phyloP scores from a whole-genome alignment of 2,888 invertebrate genomes.

The Caenorhabditis angaria region DNA sequence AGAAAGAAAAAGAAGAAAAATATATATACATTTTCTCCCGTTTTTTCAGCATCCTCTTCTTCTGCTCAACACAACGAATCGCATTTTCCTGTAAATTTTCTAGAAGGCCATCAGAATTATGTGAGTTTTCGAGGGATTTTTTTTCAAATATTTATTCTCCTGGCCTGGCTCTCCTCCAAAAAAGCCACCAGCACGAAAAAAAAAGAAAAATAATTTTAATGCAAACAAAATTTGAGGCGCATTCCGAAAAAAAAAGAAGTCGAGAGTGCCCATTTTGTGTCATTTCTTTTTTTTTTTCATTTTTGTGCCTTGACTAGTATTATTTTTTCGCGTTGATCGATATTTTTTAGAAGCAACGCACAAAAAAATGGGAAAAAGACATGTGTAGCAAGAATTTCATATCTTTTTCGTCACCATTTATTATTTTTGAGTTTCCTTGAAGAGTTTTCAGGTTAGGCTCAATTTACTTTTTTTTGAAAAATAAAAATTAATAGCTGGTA shows the following conservation, averaged over 20 bases:
- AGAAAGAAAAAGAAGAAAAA: no score
- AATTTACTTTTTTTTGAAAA: neutral
- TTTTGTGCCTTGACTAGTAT: constrained; percentile 4
- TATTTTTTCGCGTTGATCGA: constrained; percentile 1
- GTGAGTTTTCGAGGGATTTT: neutral
- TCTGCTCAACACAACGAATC: neutral
- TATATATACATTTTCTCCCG: no score
- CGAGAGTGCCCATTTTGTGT: constrained; percentile 4
- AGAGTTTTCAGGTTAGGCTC: no score
- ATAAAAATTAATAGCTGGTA: no score
- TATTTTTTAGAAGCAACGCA: no score
- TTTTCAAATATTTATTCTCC: neutral
- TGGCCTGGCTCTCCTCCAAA: neutral
- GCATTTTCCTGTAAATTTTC: neutral
- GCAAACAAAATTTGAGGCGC: constrained; percentile 4
- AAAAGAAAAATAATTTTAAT: constrained; percentile 2
- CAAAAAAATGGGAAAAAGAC: no score
- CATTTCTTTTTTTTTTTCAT: constrained; percentile 3
- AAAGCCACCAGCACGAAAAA: constrained; percentile 3
- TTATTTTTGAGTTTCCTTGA: neutral
- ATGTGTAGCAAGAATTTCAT: neutral
- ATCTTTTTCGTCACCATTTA: neutral
- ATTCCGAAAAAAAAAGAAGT: constrained; percentile 3
- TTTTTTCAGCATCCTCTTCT: neutral
- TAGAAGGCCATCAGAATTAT: neutral